Evolutionary conservation across 35 echinoderm and acorn worm species (phyloP).

Genomic region (Patiria miniata): DNA sequence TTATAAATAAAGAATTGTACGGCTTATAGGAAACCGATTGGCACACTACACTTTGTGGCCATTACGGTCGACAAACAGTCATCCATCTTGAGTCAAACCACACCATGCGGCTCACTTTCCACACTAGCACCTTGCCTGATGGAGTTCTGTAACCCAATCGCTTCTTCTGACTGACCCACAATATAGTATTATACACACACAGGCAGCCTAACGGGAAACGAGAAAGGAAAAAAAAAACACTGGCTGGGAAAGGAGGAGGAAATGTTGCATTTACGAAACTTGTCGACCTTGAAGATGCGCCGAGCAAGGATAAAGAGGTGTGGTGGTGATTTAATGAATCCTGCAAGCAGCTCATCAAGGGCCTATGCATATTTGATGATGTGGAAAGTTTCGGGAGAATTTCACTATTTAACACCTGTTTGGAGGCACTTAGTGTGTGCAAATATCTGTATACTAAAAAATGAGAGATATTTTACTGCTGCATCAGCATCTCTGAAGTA

Average conservation of each 20-base stretch:
- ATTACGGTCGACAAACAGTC: not conserved
- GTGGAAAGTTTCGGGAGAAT: not conserved
- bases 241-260: not conserved
- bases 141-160: conserved; percentile 20
- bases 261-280: not conserved
- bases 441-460: no score
- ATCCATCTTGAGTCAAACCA: conserved; percentile 17
- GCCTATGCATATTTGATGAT: conserved; percentile 24
- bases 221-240: not conserved
- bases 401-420: not conserved
- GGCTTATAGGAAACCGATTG: no score
- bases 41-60: no score
- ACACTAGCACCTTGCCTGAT: conserved; percentile 28
- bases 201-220: not conserved
- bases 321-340: conserved; percentile 29
- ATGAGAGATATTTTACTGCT: no score
- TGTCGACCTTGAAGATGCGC: not conserved
- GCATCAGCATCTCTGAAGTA: no score
- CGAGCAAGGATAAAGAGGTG: not conserved
- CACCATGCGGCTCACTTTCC: conserved; percentile 14
- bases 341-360: not conserved
- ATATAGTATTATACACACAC: not conserved
- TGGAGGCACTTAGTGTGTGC: no score
- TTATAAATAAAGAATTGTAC: no score
- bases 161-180: conserved; percentile 10